phyloP scores from a whole-genome alignment of 2,888 invertebrate species.

The Fragum fragum region DNA sequence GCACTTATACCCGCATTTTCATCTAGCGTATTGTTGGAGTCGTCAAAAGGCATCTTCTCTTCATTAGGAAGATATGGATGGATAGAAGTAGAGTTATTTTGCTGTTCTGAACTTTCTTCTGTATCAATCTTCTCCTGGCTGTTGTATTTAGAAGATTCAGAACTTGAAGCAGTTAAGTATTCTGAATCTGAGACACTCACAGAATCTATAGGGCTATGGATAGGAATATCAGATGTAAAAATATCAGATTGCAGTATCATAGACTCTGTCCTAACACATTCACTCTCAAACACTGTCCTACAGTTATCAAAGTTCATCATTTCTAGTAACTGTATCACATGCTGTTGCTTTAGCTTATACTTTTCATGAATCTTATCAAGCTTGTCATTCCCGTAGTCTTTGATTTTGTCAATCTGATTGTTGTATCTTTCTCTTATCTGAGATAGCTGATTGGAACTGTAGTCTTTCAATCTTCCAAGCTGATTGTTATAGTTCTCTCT shows the following conservation, averaged over 20 bases:
- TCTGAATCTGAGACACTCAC: conserved; percentile 73
- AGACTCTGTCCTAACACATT: conserved; percentile 93
- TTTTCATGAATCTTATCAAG: conserved; percentile 95
- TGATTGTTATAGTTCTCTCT: conserved; percentile 96
- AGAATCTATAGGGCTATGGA: conserved; percentile 64
- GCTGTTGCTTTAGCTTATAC: conserved; percentile 98
- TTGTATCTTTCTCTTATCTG: conserved; percentile 98
- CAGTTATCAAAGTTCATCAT: conserved; percentile 98
- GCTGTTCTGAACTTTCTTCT: neutral
- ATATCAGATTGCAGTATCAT: conserved; percentile 84
- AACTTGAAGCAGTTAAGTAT: conserved; percentile 76
- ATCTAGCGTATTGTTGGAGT: neutral
- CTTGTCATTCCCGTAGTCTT: conserved; percentile 98
- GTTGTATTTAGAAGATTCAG: conserved; percentile 65
- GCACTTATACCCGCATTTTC: neutral
- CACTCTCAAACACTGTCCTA: conserved; percentile 86
- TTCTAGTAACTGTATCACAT: conserved; percentile 96
- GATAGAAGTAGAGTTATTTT: conserved; percentile 4
- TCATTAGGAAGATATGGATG: conserved; percentile 16
- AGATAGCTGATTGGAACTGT: conserved; percentile 96
- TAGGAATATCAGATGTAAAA: conserved; percentile 68
- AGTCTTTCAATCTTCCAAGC: conserved; percentile 95
- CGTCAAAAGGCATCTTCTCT: neutral
- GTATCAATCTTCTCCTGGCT: conserved; percentile 60
- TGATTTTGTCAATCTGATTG: conserved; percentile 96